Conservation (phyloP, 2,888 invertebrate genomes). For the Mystacides longicornis region DNA sequence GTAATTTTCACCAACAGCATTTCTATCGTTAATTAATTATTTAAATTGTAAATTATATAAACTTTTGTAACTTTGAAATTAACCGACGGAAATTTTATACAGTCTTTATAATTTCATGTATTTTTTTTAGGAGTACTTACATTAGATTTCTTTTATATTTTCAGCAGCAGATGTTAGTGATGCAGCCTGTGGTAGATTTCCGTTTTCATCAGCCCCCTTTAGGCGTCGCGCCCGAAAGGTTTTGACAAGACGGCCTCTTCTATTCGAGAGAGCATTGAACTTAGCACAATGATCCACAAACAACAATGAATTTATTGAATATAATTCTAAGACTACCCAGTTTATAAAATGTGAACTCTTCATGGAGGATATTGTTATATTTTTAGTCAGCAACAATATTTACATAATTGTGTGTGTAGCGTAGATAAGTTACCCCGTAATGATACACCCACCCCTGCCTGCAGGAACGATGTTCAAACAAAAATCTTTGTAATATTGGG, state of each 20-base stretch:
- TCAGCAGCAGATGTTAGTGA: constrained; percentile 21
- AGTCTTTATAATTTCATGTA: too few relatives aligned
- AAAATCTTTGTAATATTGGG: too few relatives aligned
- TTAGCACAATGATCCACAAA: background rate
- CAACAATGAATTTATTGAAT: background rate
- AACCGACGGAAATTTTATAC: too few relatives aligned
- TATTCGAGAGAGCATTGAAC: constrained; percentile 6
- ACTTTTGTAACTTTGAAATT: too few relatives aligned
- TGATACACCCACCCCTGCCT: too few relatives aligned
- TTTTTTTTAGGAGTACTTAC: too few relatives aligned
- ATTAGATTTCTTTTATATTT: background rate
- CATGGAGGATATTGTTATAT: background rate
- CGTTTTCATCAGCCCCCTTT: constrained; percentile 21
- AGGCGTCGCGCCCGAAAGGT: constrained; percentile 21
- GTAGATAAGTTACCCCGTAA: background rate
- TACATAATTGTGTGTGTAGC: background rate
- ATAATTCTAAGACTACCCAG: background rate
- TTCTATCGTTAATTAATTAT: too few relatives aligned
- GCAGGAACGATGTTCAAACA: too few relatives aligned
- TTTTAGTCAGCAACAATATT: background rate
- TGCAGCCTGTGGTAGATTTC: constrained; percentile 24
- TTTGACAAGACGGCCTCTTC: constrained; percentile 21
- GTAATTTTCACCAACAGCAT: too few relatives aligned
- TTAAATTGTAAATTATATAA: too few relatives aligned
- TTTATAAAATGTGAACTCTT: background rate